phyloP scores from a whole-genome alignment of 1,140 invertebrate genomes.

The Mycetomoellerius zeteki region DNA sequence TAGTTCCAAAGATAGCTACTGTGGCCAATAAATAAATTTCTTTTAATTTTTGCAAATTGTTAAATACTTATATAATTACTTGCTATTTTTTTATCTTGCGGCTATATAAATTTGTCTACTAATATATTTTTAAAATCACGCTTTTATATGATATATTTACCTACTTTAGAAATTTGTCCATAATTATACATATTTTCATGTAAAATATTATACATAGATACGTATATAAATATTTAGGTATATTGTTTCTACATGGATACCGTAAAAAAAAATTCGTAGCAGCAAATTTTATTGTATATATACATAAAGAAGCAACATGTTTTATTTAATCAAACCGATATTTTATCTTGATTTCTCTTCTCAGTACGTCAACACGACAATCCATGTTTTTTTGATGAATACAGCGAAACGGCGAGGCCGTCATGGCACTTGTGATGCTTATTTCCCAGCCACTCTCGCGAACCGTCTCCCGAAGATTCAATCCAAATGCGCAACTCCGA shows the following conservation, averaged over 20 bases:
- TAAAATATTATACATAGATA: neutral
- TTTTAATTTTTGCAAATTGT: neutral
- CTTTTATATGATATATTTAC: neutral
- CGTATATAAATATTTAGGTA: neutral
- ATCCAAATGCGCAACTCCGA: slow-evolving; percentile 64
- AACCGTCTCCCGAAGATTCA: slow-evolving; percentile 70
- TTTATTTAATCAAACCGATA: slow-evolving; percentile 11
- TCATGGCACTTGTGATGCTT: slow-evolving; percentile 70
- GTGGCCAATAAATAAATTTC: neutral
- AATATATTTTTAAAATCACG: neutral
- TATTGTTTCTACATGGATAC: neutral
- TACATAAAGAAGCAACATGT: neutral
- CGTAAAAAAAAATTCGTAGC: neutral
- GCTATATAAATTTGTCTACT: neutral
- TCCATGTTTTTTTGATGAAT: neutral
- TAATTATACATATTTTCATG: neutral
- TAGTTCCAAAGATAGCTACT: neutral
- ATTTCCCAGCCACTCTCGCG: slow-evolving; percentile 70
- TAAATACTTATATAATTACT: neutral
- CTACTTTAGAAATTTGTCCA: neutral
- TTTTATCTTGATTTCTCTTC: neutral
- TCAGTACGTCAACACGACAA: neutral
- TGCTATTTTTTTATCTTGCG: neutral
- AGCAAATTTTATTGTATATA: neutral
- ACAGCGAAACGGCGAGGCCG: slow-evolving; percentile 34